A percentile compares a stretch with the other conserved stretches of the same genome.
phyloP scores from a whole-genome alignment of 2,797 vertebrate species.

The Sebastes steindachneri region DNA sequence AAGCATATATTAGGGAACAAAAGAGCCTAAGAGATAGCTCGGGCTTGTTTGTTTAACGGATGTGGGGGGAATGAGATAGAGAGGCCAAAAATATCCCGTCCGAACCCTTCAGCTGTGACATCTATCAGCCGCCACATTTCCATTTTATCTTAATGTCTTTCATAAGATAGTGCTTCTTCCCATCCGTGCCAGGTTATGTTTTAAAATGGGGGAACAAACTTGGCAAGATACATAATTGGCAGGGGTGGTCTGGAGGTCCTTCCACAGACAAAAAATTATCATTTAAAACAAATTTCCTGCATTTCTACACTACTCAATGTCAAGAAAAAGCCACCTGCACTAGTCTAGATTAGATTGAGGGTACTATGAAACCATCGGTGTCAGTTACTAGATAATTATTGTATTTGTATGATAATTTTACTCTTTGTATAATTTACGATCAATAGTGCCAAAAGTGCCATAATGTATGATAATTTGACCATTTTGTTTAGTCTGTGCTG shows the following conservation, averaged over 20 bases:
- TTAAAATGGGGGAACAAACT: not conserved
- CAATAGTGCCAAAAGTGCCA: too few relatives aligned
- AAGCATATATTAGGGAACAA: not conserved
- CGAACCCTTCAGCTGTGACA: slow-evolving; percentile 26
- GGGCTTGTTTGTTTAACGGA: slow-evolving; percentile 15
- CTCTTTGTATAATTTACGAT: too few relatives aligned
- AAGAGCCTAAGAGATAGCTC: slow-evolving; percentile 7
- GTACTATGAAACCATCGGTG: not conserved
- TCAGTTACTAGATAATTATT: too few relatives aligned
- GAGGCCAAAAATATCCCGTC: slow-evolving; percentile 16
- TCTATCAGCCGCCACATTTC: slow-evolving; percentile 44
- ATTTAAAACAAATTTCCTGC: not conserved
- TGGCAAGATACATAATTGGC: not conserved
- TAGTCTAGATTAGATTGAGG: not conserved
- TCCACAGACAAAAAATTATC: not conserved
- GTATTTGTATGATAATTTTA: too few relatives aligned
- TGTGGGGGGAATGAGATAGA: not conserved
- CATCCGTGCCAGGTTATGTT: not conserved
- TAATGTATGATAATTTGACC: too few relatives aligned
- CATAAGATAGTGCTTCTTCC: slow-evolving; percentile 26
- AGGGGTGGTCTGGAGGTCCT: not conserved
- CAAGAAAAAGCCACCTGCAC: not conserved
- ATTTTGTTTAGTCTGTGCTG: too few relatives aligned
- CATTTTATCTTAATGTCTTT: slow-evolving; percentile 59
- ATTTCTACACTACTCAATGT: not conserved